Evolutionary conservation across 2,113 vertebrate genomes (phyloP).

Genomic region (Bos indicus): DNA sequence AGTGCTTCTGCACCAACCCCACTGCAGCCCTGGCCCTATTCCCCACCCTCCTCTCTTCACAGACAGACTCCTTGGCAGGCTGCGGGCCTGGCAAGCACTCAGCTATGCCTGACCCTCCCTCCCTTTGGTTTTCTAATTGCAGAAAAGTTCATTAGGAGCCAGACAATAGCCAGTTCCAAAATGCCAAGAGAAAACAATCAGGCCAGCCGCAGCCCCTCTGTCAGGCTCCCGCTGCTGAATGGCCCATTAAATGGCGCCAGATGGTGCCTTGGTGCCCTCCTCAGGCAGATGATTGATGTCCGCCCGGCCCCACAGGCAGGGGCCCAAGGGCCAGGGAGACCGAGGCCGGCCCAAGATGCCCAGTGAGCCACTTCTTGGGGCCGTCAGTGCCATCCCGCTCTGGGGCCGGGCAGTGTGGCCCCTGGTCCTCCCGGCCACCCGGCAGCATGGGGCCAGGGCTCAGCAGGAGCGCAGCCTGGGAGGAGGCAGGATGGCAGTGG

Average conservation of each 20-base stretch:
- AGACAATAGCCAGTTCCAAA: constrained; percentile 45
- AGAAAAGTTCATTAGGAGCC: constrained; percentile 68
- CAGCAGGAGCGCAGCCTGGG: neutral
- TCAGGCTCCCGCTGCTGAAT: constrained; percentile 81
- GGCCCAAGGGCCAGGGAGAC: constrained; percentile 50
- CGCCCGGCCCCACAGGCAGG: neutral
- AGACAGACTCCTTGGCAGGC: neutral
- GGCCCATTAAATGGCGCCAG: constrained; percentile 79
- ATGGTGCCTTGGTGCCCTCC: constrained; percentile 80
- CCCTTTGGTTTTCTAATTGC: constrained; percentile 59
- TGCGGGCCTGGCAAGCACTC: neutral
- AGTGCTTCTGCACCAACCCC: accelerated
- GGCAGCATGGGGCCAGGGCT: neutral
- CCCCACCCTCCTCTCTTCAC: neutral
- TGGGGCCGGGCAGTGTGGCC: neutral
- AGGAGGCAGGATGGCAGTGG: neutral
- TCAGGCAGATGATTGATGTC: constrained; percentile 85
- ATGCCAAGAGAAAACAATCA: constrained; percentile 52
- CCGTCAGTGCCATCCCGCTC: neutral
- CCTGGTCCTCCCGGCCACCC: neutral
- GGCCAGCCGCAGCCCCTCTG: constrained; percentile 49
- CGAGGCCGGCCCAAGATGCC: constrained; percentile 38
- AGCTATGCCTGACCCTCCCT: constrained; percentile 32
- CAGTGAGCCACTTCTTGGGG: neutral
- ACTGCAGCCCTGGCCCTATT: neutral